Percentiles rank a stretch among this genome's conserved stretches.
These are phyloP conservation scores for Chelonus formosanus DNA, from an alignment of 2,888 invertebrate species.

Conservation along the genomic window DNA sequence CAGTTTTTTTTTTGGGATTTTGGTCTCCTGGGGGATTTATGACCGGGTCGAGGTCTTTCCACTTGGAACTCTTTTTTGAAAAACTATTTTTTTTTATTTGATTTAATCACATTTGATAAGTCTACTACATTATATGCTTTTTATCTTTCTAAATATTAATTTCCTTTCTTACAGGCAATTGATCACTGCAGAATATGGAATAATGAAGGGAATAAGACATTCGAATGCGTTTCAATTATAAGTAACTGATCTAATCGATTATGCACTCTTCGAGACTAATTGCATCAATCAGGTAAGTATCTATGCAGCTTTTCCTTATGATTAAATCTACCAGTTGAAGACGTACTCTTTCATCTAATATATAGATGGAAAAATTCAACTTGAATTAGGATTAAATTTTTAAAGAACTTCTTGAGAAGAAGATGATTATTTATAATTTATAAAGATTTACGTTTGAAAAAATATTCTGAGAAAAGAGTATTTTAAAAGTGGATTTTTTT, in stretches of 20 bases:
- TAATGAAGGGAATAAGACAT: conserved; percentile 17
- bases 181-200: conserved; percentile 1
- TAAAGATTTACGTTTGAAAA: too few relatives aligned
- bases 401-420: too few relatives aligned
- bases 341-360: too few relatives aligned
- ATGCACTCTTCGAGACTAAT: conserved; percentile 23
- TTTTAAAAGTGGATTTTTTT: too few relatives aligned
- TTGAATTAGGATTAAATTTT: too few relatives aligned
- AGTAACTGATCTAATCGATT: conserved; percentile 15
- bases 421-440: too few relatives aligned
- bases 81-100: not conserved
- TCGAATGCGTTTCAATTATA: conserved; percentile 20
- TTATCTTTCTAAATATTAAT: conserved; percentile 20
- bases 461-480: too few relatives aligned
- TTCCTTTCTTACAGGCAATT: conserved; percentile 8
- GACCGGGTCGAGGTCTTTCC: conserved; percentile 5
- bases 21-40: conserved; percentile 28
- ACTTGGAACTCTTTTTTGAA: not conserved
- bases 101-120: too few relatives aligned
- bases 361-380: too few relatives aligned
- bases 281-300: conserved; percentile 27
- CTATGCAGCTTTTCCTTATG: conserved; percentile 17
- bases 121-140: too few relatives aligned
- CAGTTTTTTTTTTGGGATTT: conserved; percentile 35
- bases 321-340: conserved; percentile 12